Evolutionary conservation across 2,797 vertebrate genomes (phyloP).

Genomic region (Enteromius mattozi): DNA sequence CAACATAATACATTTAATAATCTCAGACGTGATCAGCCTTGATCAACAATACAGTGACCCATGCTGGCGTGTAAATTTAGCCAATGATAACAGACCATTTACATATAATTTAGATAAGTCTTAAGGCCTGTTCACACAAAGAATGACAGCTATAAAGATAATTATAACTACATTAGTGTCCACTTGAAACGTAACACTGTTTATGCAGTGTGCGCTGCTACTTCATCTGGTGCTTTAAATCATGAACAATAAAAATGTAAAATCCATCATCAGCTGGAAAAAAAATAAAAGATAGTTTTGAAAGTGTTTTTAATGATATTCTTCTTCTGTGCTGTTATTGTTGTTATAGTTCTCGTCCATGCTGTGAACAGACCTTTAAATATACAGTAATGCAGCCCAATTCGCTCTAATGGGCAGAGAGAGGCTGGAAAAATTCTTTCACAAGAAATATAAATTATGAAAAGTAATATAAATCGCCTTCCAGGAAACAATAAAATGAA

Average conservation of each 20-base stretch:
- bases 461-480: not conserved
- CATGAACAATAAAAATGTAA: too few relatives aligned
- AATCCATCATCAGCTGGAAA: not conserved
- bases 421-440: not conserved
- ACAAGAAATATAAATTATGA: not conserved
- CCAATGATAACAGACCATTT: not conserved
- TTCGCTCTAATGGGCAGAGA: not conserved
- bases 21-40: not conserved
- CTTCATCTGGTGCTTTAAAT: not conserved
- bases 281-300: too few relatives aligned
- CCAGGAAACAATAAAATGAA: not conserved
- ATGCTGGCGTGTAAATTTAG: not conserved
- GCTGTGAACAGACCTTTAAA: not conserved
- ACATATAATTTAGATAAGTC: not conserved
- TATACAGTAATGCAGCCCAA: not conserved
- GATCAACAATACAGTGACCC: not conserved
- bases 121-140: not conserved
- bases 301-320: not conserved
- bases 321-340: not conserved
- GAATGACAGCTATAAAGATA: not conserved
- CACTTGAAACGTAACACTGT: not conserved
- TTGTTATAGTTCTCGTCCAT: not conserved
- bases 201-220: not conserved
- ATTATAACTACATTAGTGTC: not conserved
- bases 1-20: not conserved